Base-by-base conservation (phyloP, 2,888 invertebrate genomes). In the Hemistola chrysoprasaria region DNA sequence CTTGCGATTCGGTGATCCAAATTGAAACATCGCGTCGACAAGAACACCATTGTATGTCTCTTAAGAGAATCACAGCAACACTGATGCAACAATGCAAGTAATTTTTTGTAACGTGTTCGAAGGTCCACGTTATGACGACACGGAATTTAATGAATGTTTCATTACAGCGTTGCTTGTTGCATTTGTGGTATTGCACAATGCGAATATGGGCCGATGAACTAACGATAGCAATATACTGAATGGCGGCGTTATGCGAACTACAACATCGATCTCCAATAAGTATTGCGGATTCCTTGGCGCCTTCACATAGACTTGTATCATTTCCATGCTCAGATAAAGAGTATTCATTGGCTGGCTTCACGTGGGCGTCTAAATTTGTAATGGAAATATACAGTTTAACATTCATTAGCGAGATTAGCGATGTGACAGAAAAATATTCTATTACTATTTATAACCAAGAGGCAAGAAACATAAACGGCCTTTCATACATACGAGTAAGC, bases 191-290 rank as follows among this genome's bases (percentile, higher is more conserved):
- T 64, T 64, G 63, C 62, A 64, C 59, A 60, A 62, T 51, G 48
- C 47, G 35, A 60, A 68, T 62, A 53, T 60, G 47, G 61, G 58
- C 51, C 62, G 58, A 65, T 59, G 63, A 60, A 64, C 62, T 50
- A 50, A 27, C 53, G 67, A 71, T 58, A 66, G 59, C 50, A 32
- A 39, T 26, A 31, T 33, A 46, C 54, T 53, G 55, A 59, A 59
- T 53, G 59, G 50, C 43, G 47, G 28, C 59, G 47, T 49, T 56
- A 53, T 62, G 55, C 56, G 55, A 53, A 53, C 49, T 50, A 49
- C 56, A 55, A 56, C 56, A 65, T 62, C 59, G 60, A 64, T 66
- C 55, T 49, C 34, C 53, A 61, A 59, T 59, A 70, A 57, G 48
- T 48, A 26, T 32, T 40, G 50, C 53, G 59, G 56, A 59, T 56